phyloP scores from a whole-genome alignment of 2,113 vertebrate species.

The Strix aluco region DNA sequence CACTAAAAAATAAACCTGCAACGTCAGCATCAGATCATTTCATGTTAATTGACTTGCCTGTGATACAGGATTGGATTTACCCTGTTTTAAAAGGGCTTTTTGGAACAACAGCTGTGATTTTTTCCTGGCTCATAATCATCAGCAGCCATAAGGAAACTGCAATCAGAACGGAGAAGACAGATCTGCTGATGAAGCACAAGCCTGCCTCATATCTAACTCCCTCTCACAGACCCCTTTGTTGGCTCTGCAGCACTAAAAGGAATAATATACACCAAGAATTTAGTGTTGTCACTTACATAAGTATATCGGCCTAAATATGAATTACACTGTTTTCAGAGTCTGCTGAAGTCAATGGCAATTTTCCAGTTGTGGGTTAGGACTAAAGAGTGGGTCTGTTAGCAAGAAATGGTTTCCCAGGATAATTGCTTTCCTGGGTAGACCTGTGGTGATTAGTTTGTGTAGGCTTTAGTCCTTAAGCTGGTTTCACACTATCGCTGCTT shows the following conservation, averaged over 20 bases:
- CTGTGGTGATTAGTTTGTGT: not conserved
- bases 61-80: not conserved
- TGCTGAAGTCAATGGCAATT: not conserved
- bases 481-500: not conserved
- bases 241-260: not conserved
- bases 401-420: not conserved
- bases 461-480: not conserved
- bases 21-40: not conserved
- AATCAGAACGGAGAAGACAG: conserved; percentile 16
- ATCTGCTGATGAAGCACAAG: conserved; percentile 56
- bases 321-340: not conserved
- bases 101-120: conserved; percentile 29
- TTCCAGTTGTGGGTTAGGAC: not conserved
- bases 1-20: not conserved
- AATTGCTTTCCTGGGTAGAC: not conserved
- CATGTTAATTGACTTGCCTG: not conserved
- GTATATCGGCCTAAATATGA: not conserved
- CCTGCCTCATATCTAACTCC: not conserved
- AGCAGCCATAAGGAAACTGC: conserved; percentile 23
- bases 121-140: conserved; percentile 7
- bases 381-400: not conserved
- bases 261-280: not conserved
- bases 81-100: not conserved
- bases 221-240: not conserved
- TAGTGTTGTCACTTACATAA: not conserved